Evolutionary conservation across 2,113 vertebrate species (phyloP), one percentile per base, ranked within the genome.

Genomic region (Aix galericulata): DNA sequence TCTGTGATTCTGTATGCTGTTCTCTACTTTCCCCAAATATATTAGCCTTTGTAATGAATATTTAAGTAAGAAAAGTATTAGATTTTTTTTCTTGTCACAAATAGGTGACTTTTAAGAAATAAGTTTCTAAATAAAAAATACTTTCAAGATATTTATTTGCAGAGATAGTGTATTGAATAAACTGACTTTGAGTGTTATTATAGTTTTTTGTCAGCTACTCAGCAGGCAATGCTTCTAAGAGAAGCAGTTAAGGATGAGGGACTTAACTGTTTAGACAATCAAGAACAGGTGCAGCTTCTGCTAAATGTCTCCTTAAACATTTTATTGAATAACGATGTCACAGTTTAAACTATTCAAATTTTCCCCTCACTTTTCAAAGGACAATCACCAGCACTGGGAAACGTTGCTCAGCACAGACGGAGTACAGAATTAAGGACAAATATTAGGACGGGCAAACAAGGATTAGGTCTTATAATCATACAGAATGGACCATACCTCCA

Each of bases 401-500:
- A 91, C 17, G 2, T 79, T 10, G 78, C 86, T 62, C 71, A 66
- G 13, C 93, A 92, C 53, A 84, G 31, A n/a, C 31, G 94, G 91
- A 95, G 91, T 88, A 75, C 69, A 84, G 96, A 79, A 10, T 1
- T 87, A 36, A 93, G 93, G 74, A 95, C 96, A 94, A 95, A 82
- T 71, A 89, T 76, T 72, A 94, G 94, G 6, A 92, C 92, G 94
- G 81, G 82, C 81, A 82, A 73, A 48, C 36, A 93, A 67, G 97
- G 97, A 40, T 26, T 96, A 8, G 96, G 96, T 58, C 81, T 97
- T 48, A 82, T 97, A 40, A 9, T 97, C 60, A 90, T 96, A 76
- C 59, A 82, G 81, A 94, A 97, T 4, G 96, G 96, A 23, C 93
- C 92, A 0, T 97, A 95, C 58, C 93, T 98, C 69, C 97, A 98